These are phyloP conservation scores for Willisornis vidua DNA, from an alignment of 2,113 vertebrate species.

Conservation along the genomic window DNA sequence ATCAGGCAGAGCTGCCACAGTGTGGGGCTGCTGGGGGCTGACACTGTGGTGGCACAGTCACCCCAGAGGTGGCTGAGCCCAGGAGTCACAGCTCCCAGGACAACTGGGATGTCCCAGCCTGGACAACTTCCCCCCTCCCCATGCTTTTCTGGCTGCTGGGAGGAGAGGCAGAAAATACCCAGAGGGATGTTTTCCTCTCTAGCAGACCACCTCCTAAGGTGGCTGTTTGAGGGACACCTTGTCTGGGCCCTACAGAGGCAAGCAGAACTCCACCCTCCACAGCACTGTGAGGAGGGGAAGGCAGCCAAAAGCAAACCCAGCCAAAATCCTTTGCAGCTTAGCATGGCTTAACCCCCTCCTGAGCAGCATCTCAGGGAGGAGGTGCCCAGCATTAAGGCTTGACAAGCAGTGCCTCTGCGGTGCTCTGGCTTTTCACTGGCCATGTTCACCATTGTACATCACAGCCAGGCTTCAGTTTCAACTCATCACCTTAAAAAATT, in stretches of 20 bases:
- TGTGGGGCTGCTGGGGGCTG: neutral
- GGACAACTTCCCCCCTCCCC: neutral
- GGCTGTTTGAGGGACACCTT: neutral
- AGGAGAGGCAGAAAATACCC: neutral
- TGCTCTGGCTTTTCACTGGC: neutral
- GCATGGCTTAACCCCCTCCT: neutral
- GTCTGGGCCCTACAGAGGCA: fast-evolving
- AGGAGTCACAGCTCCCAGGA: neutral
- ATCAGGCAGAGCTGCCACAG: constrained; percentile 33
- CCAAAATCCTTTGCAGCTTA: neutral
- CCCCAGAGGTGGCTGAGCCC: fast-evolving
- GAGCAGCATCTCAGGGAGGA: neutral
- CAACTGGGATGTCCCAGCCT: neutral
- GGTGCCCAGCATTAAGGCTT: neutral
- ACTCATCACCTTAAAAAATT: neutral
- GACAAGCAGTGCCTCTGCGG: neutral
- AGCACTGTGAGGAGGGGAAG: neutral
- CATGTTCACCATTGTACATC: neutral
- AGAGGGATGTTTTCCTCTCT: neutral
- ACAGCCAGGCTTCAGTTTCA: neutral
- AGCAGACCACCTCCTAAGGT: neutral
- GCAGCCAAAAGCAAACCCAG: neutral
- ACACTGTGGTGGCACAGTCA: fast-evolving
- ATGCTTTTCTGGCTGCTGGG: neutral
- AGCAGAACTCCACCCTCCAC: neutral